Evolutionary conservation across 2,113 vertebrate genomes (phyloP).

Genomic region (Bos javanicus): DNA sequence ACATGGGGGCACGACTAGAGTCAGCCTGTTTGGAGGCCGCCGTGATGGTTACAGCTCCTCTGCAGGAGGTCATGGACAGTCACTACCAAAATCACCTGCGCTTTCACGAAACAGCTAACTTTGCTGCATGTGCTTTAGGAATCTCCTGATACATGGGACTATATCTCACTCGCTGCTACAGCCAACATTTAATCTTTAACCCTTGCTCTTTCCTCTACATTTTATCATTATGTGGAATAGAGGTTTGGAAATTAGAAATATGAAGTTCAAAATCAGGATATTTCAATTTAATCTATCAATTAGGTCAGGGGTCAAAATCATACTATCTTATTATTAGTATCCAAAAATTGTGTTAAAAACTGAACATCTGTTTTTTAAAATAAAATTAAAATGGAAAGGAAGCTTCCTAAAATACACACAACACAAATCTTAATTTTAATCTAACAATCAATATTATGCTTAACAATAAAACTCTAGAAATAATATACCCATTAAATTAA

Average conservation of each 20-base stretch:
- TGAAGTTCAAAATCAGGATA: not conserved
- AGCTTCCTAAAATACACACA: not conserved
- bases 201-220: not conserved
- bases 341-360: not conserved
- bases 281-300: not conserved
- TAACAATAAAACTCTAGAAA: not conserved
- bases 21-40: not conserved
- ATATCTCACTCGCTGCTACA: not conserved
- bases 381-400: not conserved
- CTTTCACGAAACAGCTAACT: not conserved
- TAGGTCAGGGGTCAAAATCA: not conserved
- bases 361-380: not conserved
- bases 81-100: not conserved
- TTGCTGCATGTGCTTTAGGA: not conserved
- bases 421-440: not conserved
- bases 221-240: not conserved
- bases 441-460: not conserved
- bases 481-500: not conserved
- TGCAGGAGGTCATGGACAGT: not conserved
- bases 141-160: not conserved
- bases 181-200: not conserved
- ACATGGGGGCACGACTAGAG: not conserved
- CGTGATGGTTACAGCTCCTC: not conserved
- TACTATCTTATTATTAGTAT: not conserved
- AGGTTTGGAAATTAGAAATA: not conserved